Conservation (phyloP, 64 coral and sea anemone genomes). For the Hydrozoanthus tunicans region DNA sequence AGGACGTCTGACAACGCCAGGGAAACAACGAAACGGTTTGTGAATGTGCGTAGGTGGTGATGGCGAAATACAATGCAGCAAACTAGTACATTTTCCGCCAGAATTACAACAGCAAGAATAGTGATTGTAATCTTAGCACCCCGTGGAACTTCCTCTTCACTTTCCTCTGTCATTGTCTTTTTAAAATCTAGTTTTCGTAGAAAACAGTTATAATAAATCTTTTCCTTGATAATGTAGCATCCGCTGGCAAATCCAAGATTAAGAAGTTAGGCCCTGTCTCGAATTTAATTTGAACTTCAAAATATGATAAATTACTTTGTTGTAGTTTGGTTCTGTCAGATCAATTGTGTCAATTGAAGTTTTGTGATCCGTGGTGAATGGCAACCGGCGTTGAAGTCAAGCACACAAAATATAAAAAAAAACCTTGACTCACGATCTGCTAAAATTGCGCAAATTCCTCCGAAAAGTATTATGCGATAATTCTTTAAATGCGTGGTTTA, state of each 20-base stretch:
- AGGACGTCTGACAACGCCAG: slow-evolving; percentile 76
- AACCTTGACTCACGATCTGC: no score
- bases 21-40: slow-evolving; percentile 79
- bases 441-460: not conserved
- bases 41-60: slow-evolving; percentile 67
- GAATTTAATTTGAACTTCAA: not conserved
- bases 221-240: no score
- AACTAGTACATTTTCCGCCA: slow-evolving; percentile 72
- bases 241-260: not conserved
- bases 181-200: not conserved
- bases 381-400: not conserved
- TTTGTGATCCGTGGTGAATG: not conserved
- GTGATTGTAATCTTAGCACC: slow-evolving; percentile 36
- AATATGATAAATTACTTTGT: slow-evolving; percentile 17
- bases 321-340: not conserved
- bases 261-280: not conserved
- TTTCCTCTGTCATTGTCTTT: not conserved
- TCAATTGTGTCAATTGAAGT: slow-evolving; percentile 10
- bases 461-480: not conserved
- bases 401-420: not conserved
- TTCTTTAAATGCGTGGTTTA: not conserved
- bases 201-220: not conserved
- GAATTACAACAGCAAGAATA: slow-evolving; percentile 69
- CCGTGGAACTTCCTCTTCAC: slow-evolving; percentile 11
- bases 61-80: slow-evolving; percentile 78